Percentiles rank a stretch among this genome's conserved stretches.
phyloP scores from a whole-genome alignment of 1,140 invertebrate genomes.

The Augochlora pura region DNA sequence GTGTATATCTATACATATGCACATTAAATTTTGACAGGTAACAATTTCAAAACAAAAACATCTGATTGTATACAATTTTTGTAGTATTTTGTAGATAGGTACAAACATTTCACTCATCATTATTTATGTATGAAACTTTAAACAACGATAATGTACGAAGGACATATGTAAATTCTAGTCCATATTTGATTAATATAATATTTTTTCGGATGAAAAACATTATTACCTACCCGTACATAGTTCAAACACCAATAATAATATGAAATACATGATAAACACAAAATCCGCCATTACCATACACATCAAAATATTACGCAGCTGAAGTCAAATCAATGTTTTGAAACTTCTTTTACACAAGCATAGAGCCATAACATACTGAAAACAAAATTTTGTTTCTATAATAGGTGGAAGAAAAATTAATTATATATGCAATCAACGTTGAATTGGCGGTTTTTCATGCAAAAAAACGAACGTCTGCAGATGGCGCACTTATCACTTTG shows the following conservation, averaged over 20 bases:
- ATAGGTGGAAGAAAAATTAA: slow-evolving; percentile 13
- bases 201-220: slow-evolving; percentile 2
- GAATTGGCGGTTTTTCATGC: slow-evolving; percentile 28
- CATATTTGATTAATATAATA: neutral
- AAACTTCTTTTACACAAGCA: neutral
- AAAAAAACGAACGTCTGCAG: slow-evolving; percentile 13
- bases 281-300: slow-evolving; percentile 74
- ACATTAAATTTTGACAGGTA: neutral
- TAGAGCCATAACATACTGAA: neutral
- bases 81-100: neutral
- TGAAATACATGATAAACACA: slow-evolving; percentile 74
- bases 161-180: neutral
- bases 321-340: slow-evolving; percentile 41
- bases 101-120: neutral
- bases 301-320: slow-evolving; percentile 72
- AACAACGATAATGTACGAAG: neutral
- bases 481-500: slow-evolving; percentile 13
- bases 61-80: neutral
- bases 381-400: neutral
- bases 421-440: slow-evolving; percentile 18
- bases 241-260: slow-evolving; percentile 72
- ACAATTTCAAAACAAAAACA: neutral
- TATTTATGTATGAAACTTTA: neutral
- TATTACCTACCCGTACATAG: slow-evolving; percentile 68
- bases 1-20: too few species aligned